Evolutionary conservation across 2,888 invertebrate genomes (phyloP), one percentile per base, ranked within the genome.

Genomic region (Phaedon cochleariae): DNA sequence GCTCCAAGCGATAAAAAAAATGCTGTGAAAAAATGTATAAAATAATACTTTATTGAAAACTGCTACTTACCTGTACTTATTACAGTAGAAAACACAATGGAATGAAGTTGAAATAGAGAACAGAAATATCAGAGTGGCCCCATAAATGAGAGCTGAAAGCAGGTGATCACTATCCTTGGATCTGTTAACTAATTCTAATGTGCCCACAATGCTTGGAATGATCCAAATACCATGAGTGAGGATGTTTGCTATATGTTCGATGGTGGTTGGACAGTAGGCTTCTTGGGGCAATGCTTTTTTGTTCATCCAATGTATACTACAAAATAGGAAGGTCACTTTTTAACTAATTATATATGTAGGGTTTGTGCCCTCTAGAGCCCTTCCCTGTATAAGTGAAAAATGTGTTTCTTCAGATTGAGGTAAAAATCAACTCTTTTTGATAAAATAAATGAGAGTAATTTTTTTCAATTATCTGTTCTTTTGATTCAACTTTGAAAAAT

Each of bases 171-270:
- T 87, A 78, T 89, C 91, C 45, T 86, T 83, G 4, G 95, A 92
- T 72, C 94, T 88, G 69, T 88, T 88, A 65, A 94, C 85, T 77
- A 97, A 85, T 81, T 92, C 90, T 57, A 90, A 84, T 61, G 92
- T 89, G 4, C 92, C 95, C 63, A 91, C 82, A n/a, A 94, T 85
- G 74, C 95, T 94, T 49, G 96, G 96, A 72, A 94, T 85, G 57
- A 96, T 92, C 89, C 93, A 95, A 65, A 95, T 88, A 61, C 94
- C 96, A 84, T 97, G 97, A 31, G 96, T 96, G 76, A 95, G 86
- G 52, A 97, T 92, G 85, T 97, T 97, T 52, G 97, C 96, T 68
- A 95, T 85, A 80, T 97, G 96, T 83, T 97, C 97, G 72, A 95
- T 87, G 85, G 92, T 84, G 21, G 97, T 96, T 49, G 97, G 96